Base-by-base conservation (phyloP, 2,888 invertebrate species). In the Argyresthia goedartella region DNA sequence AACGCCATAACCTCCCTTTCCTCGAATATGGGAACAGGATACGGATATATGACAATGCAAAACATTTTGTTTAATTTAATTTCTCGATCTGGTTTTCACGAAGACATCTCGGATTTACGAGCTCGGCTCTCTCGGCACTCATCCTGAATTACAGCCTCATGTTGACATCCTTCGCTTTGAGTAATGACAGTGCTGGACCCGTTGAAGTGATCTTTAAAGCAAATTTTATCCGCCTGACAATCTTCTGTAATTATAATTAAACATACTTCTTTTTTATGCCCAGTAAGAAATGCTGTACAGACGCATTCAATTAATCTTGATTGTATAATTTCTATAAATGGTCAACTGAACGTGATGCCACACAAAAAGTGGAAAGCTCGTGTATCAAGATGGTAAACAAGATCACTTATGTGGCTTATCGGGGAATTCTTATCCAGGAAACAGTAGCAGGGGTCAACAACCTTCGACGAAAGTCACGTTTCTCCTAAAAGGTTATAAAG, bases 401-500 rank as follows among this genome's bases (percentile, higher is more conserved):
- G 70, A 70, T 73, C 63, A 63, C 65, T 64, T 64, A 58, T 54
- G 59, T 59, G 54, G 60, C 64, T 68, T 74, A 75, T 76, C 70
- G 56, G 10, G 62, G 49, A 60, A 60, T 59, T 66, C 67, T 73
- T 73, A 72, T 66, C 64, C 64, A 71, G 73, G 73, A 81, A 63
- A 68, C 69, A 67, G 78, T 73, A 75, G 78, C 73, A 33, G 58
- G 35, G 59, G 74, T 81, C 73, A 65, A 66, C 60, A 69, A 73
- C 70, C 80, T 64, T 25, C 6, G 3, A 61, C 65, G 60, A 65
- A 71, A 75, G 74, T 73, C 76, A 78, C 75, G 76, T 69, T 76
- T 76, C 65, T 67, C 60, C 48, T 1, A 75, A 76, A 78, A 75
- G 42, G 42, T 15, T 74, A 79, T 81, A 81, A 80, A 79, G 64